Evolutionary conservation across 2,113 vertebrate species (phyloP), one percentile per base, ranked within the genome.

Genomic region (Brachirus orientalis): DNA sequence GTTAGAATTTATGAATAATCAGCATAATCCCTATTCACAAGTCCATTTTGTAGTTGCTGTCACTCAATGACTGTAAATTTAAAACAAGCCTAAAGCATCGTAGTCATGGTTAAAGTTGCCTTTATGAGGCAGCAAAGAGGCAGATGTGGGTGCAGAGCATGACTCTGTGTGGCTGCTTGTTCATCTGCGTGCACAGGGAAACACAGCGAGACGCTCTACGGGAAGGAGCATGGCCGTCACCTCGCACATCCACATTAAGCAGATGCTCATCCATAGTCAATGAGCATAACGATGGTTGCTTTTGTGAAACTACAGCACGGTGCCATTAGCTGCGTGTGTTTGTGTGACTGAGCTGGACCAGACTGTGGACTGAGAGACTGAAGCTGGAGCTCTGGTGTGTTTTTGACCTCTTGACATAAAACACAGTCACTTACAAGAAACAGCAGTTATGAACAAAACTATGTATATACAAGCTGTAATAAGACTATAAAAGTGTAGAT

Each of bases 251-350:
- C 71, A 75, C 72, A 78, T 63, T 60, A 79, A 78, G 81, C 87
- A 90, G 87, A 89, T 90, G 87, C 88, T 89, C 89, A 91, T 91
- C 78, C 85, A 88, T 90, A 91, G 83, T 89, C 87, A 87, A 91
- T 89, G 87, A 88, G 77, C 38, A 54, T 19, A 69, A 65, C 82
- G 66, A 73, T 6, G 10, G 55, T 18, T 20, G 35, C 59, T 69
- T 36, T 51, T 60, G 3, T 6, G 3, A 28, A 28, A 28, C 52
- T 52, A 19, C 44, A 55, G 56, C 63, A 38, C 67, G 4, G 62
- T 0, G 18, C 67, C 55, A 67, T 85, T 76, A 74, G 75, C 48
- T 35, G 28, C 2, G 28, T 28, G 28, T 28, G 28, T 28, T 0
- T 28, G 28, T 28, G 28, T 28, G 28, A 28, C 3, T 3, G 67